A percentile compares a stretch with the other conserved stretches of the same genome.
Conservation (phyloP, 2,888 invertebrate genomes). For the Desoria tigrina region DNA sequence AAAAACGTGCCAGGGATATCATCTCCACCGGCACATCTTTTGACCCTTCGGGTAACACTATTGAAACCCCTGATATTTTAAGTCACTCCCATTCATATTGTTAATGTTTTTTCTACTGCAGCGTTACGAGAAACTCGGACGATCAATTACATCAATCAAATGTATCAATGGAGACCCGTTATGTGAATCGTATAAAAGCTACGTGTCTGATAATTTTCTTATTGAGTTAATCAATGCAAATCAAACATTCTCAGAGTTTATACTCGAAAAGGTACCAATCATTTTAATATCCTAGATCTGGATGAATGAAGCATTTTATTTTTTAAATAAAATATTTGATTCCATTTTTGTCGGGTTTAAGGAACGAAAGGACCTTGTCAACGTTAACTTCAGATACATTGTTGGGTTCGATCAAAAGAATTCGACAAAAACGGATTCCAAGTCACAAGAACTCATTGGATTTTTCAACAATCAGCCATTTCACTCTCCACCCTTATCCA, state of each 20-base stretch:
- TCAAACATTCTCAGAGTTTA: constrained; percentile 43
- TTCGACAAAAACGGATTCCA: constrained; percentile 15
- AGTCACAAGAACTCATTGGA: constrained; percentile 43
- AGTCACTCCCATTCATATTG: too few relatives aligned
- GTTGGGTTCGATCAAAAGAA: constrained; percentile 49
- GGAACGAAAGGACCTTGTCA: constrained; percentile 40
- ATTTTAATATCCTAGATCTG: too few relatives aligned
- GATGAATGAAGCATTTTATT: neutral
- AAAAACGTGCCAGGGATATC: constrained; percentile 59
- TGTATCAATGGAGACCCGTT: constrained; percentile 38
- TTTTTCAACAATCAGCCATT: constrained; percentile 80
- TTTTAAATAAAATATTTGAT: too few relatives aligned
- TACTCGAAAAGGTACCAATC: constrained; percentile 48
- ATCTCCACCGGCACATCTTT: constrained; percentile 61
- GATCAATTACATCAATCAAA: constrained; percentile 45
- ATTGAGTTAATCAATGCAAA: constrained; percentile 38
- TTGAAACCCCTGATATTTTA: neutral
- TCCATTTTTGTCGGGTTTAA: too few relatives aligned
- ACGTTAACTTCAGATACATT: constrained; percentile 49
- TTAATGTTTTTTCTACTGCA: constrained; percentile 20
- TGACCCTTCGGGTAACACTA: constrained; percentile 23
- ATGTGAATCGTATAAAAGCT: constrained; percentile 45
- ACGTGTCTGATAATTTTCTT: constrained; percentile 32
- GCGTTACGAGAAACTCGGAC: constrained; percentile 50
- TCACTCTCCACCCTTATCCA: constrained; percentile 70